These are phyloP conservation scores for Actenoides hombroni DNA, from an alignment of 2,113 vertebrate genomes.

Conservation along the genomic window DNA sequence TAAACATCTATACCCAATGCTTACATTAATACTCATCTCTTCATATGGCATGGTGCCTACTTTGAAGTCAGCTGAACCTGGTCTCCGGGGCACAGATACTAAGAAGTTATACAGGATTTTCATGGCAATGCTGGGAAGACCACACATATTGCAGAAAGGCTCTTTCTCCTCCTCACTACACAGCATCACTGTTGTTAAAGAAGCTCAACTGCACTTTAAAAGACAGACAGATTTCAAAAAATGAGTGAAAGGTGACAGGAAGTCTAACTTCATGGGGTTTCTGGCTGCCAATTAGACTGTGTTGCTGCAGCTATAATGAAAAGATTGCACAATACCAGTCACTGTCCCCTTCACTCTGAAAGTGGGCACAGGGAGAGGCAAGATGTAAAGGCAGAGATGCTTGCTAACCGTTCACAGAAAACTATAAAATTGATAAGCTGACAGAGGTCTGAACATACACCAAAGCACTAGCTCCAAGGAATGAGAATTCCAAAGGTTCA, in stretches of 20 bases:
- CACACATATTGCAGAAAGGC: background rate
- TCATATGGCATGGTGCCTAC: constrained; percentile 2
- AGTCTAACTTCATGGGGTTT: background rate
- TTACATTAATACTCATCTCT: constrained; percentile 64
- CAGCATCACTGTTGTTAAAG: background rate
- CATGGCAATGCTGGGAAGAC: background rate
- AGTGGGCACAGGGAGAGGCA: background rate
- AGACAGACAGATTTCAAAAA: background rate
- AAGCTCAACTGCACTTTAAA: background rate
- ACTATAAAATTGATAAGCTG: background rate
- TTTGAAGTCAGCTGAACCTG: background rate
- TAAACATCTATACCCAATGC: constrained; percentile 15
- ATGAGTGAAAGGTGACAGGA: background rate
- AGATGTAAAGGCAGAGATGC: background rate
- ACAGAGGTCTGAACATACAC: background rate
- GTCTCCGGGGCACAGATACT: background rate
- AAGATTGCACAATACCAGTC: background rate
- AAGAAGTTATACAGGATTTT: background rate
- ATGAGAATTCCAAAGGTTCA: background rate
- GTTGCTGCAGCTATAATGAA: background rate
- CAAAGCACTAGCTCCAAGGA: background rate
- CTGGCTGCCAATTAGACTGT: background rate
- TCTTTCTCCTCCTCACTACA: background rate
- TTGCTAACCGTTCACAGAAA: background rate
- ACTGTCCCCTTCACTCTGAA: background rate